Evolutionary conservation across 2,797 vertebrate species (phyloP).

Genomic region (Erpetoichthys calabaricus): DNA sequence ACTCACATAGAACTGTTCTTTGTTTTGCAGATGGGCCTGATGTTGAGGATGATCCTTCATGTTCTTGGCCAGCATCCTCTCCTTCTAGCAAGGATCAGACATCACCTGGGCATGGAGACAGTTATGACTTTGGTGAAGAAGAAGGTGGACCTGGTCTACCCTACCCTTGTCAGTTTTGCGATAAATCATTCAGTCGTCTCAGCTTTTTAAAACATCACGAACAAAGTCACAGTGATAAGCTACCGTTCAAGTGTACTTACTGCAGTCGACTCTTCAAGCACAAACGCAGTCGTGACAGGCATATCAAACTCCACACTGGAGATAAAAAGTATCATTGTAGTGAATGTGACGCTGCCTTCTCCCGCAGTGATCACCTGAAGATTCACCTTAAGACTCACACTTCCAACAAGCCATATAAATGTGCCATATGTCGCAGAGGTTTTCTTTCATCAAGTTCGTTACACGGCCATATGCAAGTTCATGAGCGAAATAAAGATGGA

Average conservation of each 20-base stretch:
- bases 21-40: conserved; percentile 73
- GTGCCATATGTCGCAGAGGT: conserved; percentile 89
- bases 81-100: conserved; percentile 97
- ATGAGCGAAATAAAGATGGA: conserved; percentile 83
- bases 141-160: conserved; percentile 87
- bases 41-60: conserved; percentile 89
- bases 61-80: conserved; percentile 94
- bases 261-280: conserved; percentile 97
- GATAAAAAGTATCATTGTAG: conserved; percentile 98
- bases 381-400: conserved; percentile 98
- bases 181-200: conserved; percentile 95
- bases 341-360: conserved; percentile 91
- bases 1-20: neutral
- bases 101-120: conserved; percentile 86
- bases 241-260: conserved; percentile 94
- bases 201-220: conserved; percentile 97
- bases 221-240: conserved; percentile 94
- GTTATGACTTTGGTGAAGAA: conserved; percentile 92
- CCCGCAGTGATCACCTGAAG: conserved; percentile 94
- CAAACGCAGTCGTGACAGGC: conserved; percentile 91
- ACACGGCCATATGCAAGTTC: conserved; percentile 97
- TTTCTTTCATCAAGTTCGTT: conserved; percentile 93
- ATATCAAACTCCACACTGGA: conserved; percentile 94
- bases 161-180: conserved; percentile 95
- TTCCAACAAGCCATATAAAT: conserved; percentile 97